phyloP scores from a whole-genome alignment of 2,797 vertebrate genomes.

The Lacerta agilis region DNA sequence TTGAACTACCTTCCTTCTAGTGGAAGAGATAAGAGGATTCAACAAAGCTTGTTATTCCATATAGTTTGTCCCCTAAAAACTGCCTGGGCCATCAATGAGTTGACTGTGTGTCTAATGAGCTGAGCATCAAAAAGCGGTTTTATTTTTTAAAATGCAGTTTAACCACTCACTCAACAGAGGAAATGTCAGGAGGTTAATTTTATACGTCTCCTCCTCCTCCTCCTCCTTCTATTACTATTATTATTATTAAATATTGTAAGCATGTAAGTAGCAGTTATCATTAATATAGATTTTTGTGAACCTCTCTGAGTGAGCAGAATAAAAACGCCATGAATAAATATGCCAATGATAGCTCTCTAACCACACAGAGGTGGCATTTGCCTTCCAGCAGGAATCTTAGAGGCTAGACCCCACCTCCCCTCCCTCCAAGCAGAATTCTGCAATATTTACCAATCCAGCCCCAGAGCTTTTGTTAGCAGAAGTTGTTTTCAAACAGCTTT shows the following conservation, averaged over 20 bases:
- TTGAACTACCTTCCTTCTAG: conserved; percentile 54
- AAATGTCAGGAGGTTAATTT: background rate
- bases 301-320: too few species aligned
- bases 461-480: background rate
- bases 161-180: too few species aligned
- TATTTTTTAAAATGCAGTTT: background rate
- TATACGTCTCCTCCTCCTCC: background rate
- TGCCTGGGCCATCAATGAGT: background rate
- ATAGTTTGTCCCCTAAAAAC: background rate
- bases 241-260: too few species aligned
- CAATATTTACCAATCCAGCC: background rate
- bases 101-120: background rate
- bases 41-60: background rate
- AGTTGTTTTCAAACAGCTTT: background rate
- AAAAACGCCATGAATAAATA: background rate
- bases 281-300: too few species aligned
- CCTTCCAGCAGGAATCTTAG: background rate
- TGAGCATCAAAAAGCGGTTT: background rate
- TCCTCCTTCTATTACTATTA: too few species aligned
- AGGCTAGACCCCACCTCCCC: background rate
- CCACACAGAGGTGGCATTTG: background rate
- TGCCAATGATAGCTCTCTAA: background rate
- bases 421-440: background rate
- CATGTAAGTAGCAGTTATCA: too few species aligned
- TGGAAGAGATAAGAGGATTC: conserved; percentile 1